These are phyloP conservation scores for Macrosteles quadrilineatus DNA, from an alignment of 1,140 invertebrate species.

Conservation along the genomic window DNA sequence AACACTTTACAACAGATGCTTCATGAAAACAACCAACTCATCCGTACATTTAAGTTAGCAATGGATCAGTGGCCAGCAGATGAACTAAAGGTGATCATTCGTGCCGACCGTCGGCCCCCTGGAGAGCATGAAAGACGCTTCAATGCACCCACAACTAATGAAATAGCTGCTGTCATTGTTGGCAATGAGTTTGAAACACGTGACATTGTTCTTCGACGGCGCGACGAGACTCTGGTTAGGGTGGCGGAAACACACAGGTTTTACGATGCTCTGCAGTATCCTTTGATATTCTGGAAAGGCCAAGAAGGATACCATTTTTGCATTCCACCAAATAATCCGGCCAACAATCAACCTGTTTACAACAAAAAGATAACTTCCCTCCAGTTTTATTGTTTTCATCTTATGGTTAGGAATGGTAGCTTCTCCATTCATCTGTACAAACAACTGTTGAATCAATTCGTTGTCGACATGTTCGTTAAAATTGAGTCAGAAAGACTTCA, in stretches of 20 bases:
- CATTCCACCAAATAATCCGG: not conserved
- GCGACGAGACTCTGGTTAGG: slow-evolving; percentile 41
- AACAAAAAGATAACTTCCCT: slow-evolving; percentile 41
- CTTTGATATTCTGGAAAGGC: slow-evolving; percentile 53
- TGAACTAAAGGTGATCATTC: slow-evolving; percentile 39
- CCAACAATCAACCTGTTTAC: not conserved
- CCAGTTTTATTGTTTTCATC: slow-evolving; percentile 43
- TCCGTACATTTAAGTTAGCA: slow-evolving; percentile 48
- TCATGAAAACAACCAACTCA: slow-evolving; percentile 46
- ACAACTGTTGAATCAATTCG: slow-evolving; percentile 48
- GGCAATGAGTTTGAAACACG: slow-evolving; percentile 39
- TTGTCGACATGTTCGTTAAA: slow-evolving; percentile 55
- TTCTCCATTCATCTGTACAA: slow-evolving; percentile 42
- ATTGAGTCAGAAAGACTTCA: slow-evolving; percentile 51
- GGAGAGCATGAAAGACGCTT: slow-evolving; percentile 42
- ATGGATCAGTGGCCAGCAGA: slow-evolving; percentile 43
- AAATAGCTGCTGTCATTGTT: slow-evolving; percentile 43
- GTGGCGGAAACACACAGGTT: slow-evolving; percentile 52
- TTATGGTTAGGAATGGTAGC: slow-evolving; percentile 42
- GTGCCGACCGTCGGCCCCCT: slow-evolving; percentile 42
- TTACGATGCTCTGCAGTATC: too few species aligned
- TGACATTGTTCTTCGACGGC: slow-evolving; percentile 43
- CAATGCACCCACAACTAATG: slow-evolving; percentile 41
- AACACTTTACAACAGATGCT: slow-evolving; percentile 47
- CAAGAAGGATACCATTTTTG: slow-evolving; percentile 43